A percentile compares a stretch with the other conserved stretches of the same genome.
These are phyloP conservation scores for Scrobipalpa costella DNA, from an alignment of 2,888 invertebrate genomes.

Conservation along the genomic window DNA sequence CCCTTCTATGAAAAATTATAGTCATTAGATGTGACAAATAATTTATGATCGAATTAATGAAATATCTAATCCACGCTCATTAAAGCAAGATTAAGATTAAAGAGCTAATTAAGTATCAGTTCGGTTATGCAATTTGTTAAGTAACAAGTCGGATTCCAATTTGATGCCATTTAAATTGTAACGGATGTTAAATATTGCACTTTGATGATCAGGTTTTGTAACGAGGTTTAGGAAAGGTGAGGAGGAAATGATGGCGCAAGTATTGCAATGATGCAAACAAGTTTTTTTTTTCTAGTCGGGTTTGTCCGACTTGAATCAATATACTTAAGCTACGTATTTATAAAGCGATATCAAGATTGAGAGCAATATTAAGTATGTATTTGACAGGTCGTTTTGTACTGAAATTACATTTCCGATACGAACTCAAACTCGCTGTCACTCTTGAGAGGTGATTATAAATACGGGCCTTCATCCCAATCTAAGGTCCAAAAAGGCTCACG, in stretches of 20 bases:
- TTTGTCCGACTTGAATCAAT: no score
- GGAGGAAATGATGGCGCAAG: not conserved
- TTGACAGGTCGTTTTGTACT: no score
- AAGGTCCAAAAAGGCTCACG: no score
- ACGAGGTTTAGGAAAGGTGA: not conserved
- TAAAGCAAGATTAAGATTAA: conserved; percentile 38
- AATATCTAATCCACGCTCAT: conserved; percentile 32
- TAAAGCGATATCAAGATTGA: no score
- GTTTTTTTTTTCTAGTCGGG: no score
- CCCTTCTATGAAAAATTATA: not conserved
- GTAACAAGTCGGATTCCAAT: conserved; percentile 23
- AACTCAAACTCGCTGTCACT: no score
- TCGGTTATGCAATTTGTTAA: conserved; percentile 23
- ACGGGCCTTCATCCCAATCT: no score
- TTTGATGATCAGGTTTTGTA: not conserved
- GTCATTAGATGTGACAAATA: conserved; percentile 4
- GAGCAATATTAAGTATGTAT: no score
- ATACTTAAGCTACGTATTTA: no score
- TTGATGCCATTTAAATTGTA: conserved; percentile 16
- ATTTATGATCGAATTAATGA: conserved; percentile 24
- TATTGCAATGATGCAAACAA: no score
- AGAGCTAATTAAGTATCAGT: conserved; percentile 29
- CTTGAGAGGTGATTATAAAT: no score
- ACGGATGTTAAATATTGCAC: conserved; percentile 18
- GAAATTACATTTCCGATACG: no score